Conservation (phyloP, 2,797 vertebrate genomes). For the Anguilla anguilla region DNA sequence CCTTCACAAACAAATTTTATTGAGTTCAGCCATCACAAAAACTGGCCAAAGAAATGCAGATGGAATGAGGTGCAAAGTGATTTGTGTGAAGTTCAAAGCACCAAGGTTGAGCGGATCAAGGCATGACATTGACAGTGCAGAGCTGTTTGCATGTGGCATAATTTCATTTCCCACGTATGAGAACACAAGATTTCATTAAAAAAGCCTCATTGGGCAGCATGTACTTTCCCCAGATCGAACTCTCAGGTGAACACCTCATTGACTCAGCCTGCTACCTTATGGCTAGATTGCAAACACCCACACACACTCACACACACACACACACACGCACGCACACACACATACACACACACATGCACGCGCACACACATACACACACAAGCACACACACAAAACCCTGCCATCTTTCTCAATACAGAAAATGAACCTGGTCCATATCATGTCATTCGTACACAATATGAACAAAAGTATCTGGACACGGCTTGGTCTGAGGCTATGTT, state of each 20-base stretch:
- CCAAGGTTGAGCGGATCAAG: not conserved
- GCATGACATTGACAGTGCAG: not conserved
- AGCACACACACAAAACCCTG: not conserved
- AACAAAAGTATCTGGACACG: too few relatives aligned
- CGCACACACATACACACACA: too few relatives aligned
- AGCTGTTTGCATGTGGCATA: not conserved
- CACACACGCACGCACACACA: not conserved
- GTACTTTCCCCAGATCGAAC: not conserved
- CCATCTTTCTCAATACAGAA: too few relatives aligned
- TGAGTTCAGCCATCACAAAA: not conserved
- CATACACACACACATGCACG: not conserved
- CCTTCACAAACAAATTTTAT: too few relatives aligned
- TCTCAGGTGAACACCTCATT: not conserved
- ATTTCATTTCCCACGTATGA: not conserved
- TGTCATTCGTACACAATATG: too few relatives aligned
- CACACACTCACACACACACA: not conserved
- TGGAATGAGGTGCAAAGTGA: not conserved
- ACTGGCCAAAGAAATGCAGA: not conserved
- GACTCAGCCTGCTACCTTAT: not conserved
- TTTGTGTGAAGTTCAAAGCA: not conserved
- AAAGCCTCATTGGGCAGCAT: not conserved
- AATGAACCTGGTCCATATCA: too few relatives aligned
- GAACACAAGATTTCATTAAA: not conserved
- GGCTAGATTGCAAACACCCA: not conserved
- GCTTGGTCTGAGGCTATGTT: too few relatives aligned